Evolutionary conservation across 2,797 vertebrate genomes (phyloP).

Genomic region (Thaleichthys pacificus): DNA sequence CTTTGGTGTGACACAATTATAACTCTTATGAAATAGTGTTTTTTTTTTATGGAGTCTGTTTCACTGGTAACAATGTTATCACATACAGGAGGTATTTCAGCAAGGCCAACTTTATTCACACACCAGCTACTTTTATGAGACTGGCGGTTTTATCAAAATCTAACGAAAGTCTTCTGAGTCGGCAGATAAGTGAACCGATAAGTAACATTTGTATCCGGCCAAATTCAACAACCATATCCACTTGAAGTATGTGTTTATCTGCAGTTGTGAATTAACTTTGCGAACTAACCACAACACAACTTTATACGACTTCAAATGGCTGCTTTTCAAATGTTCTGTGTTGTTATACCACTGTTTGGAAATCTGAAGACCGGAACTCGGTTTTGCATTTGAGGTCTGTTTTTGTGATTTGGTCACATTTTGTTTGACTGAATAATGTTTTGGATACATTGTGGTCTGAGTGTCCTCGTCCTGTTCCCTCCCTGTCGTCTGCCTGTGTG

Average conservation of each 20-base stretch:
- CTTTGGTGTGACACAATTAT: neutral
- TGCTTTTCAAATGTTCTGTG: neutral
- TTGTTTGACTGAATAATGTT: neutral
- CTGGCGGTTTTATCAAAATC: neutral
- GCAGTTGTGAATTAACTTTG: neutral
- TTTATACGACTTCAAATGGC: neutral
- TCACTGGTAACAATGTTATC: neutral
- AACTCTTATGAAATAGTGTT: neutral
- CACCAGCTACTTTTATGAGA: neutral
- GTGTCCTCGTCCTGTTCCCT: neutral
- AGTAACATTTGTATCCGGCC: neutral
- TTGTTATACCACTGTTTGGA: neutral
- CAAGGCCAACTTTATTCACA: slow-evolving; percentile 2
- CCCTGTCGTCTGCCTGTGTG: slow-evolving; percentile 3
- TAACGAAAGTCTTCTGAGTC: neutral
- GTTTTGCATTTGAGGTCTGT: neutral
- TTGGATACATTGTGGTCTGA: no score
- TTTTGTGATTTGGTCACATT: slow-evolving; percentile 2
- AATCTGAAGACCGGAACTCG: neutral
- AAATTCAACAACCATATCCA: neutral
- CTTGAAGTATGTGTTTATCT: neutral
- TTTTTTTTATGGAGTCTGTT: neutral
- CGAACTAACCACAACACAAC: neutral
- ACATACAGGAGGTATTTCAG: neutral
- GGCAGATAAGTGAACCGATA: neutral